These are phyloP conservation scores for Cosmopolites sordidus DNA, from an alignment of 2,888 invertebrate species.

Conservation along the genomic window DNA sequence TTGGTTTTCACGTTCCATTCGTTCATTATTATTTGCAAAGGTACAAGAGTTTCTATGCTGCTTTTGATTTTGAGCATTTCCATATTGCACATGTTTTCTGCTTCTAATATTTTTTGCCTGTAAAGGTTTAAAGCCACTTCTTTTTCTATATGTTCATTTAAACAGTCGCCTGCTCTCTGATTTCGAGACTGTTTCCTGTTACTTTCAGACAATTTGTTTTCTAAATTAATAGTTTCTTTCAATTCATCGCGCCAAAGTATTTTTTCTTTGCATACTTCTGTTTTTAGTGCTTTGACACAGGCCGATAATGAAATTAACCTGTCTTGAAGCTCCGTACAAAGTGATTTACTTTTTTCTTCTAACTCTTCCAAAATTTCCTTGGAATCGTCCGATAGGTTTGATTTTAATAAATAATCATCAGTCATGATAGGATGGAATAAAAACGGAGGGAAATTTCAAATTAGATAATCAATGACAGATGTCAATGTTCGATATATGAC, in stretches of 20 bases:
- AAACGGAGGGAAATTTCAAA: not conserved
- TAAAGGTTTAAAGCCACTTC: slow-evolving; percentile 25
- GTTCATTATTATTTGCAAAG: slow-evolving; percentile 28
- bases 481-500: not conserved
- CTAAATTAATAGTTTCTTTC: slow-evolving; percentile 26
- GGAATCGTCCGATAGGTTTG: slow-evolving; percentile 1
- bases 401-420: not conserved
- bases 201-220: slow-evolving; percentile 21
- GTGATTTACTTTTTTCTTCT: slow-evolving; percentile 15
- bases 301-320: slow-evolving; percentile 26
- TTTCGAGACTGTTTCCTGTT: not conserved
- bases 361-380: slow-evolving; percentile 13
- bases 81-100: slow-evolving; percentile 28
- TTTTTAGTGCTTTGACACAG: slow-evolving; percentile 25
- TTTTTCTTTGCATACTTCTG: slow-evolving; percentile 24
- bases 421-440: not conserved
- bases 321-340: slow-evolving; percentile 25
- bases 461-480: not conserved
- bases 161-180: slow-evolving; percentile 15
- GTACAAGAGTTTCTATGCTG: slow-evolving; percentile 28
- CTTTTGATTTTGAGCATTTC: slow-evolving; percentile 30
- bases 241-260: slow-evolving; percentile 28
- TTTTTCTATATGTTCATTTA: slow-evolving; percentile 17
- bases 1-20: slow-evolving; percentile 23
- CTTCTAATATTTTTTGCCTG: slow-evolving; percentile 27